A percentile compares a stretch with the other conserved stretches of the same genome.
These are phyloP conservation scores for Pogonomyrmex barbatus DNA, from an alignment of 1,140 invertebrate species.

Conservation along the genomic window DNA sequence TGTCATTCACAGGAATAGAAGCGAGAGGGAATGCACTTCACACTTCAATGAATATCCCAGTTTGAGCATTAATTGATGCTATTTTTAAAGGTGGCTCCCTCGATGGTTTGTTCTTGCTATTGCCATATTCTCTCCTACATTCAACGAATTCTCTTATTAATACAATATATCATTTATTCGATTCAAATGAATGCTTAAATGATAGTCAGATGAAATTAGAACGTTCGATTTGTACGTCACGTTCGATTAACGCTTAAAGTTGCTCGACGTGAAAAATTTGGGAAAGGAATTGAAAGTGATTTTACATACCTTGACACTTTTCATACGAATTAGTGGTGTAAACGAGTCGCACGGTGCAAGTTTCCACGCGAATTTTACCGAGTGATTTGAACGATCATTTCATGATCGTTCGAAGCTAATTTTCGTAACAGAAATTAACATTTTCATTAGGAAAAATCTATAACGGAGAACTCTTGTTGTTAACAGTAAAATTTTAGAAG, in stretches of 20 bases:
- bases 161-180: neutral
- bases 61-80: slow-evolving; percentile 29
- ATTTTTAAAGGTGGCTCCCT: slow-evolving; percentile 26
- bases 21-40: slow-evolving; percentile 7
- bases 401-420: neutral
- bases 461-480: neutral
- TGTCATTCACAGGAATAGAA: slow-evolving; percentile 10
- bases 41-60: neutral
- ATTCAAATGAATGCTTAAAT: neutral
- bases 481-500: no score
- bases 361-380: slow-evolving; percentile 32
- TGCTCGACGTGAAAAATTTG: slow-evolving; percentile 28
- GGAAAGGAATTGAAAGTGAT: slow-evolving; percentile 57
- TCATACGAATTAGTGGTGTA: slow-evolving; percentile 26
- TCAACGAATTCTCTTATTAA: neutral
- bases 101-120: neutral
- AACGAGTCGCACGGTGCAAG: slow-evolving; percentile 12
- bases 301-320: slow-evolving; percentile 48
- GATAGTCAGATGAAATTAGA: neutral
- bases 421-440: neutral
- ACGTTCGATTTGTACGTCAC: neutral
- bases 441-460: neutral
- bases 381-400: slow-evolving; percentile 1
- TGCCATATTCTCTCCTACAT: neutral
- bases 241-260: slow-evolving; percentile 32